These are phyloP conservation scores for Formicarius rufipectus DNA, from an alignment of 2,113 vertebrate species.

Conservation along the genomic window DNA sequence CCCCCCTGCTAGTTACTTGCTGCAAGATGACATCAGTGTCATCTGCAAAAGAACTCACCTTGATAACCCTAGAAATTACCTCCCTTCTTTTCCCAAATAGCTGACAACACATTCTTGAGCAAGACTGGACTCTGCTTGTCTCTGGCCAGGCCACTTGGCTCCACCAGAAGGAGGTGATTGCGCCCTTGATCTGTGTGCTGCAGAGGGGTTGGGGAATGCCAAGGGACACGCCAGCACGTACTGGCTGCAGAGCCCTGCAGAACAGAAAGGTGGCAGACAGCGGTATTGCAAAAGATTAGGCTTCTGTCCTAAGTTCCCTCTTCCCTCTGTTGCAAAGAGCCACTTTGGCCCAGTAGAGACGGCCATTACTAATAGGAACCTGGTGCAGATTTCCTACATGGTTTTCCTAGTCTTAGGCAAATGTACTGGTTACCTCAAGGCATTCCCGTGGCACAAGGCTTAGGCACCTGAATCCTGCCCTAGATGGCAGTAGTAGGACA, in stretches of 20 bases:
- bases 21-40: not conserved
- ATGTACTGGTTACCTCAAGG: not conserved
- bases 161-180: not conserved
- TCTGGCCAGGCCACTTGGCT: not conserved
- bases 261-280: not conserved
- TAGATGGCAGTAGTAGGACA: slow-evolving; percentile 54
- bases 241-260: not conserved
- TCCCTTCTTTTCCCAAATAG: not conserved
- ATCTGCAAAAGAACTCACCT: not conserved
- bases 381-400: not conserved
- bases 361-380: not conserved
- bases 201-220: fast-evolving
- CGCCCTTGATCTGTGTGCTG: not conserved
- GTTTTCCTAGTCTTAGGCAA: not conserved
- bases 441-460: not conserved
- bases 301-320: not conserved
- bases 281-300: not conserved
- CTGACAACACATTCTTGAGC: not conserved
- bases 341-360: not conserved
- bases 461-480: slow-evolving; percentile 6
- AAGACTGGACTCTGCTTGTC: not conserved
- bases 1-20: not conserved
- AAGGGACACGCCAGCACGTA: not conserved
- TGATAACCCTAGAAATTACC: not conserved
- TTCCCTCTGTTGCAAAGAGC: not conserved